These are phyloP conservation scores for Manacus vitellinus DNA, from an alignment of 2,113 vertebrate species.

Conservation along the genomic window DNA sequence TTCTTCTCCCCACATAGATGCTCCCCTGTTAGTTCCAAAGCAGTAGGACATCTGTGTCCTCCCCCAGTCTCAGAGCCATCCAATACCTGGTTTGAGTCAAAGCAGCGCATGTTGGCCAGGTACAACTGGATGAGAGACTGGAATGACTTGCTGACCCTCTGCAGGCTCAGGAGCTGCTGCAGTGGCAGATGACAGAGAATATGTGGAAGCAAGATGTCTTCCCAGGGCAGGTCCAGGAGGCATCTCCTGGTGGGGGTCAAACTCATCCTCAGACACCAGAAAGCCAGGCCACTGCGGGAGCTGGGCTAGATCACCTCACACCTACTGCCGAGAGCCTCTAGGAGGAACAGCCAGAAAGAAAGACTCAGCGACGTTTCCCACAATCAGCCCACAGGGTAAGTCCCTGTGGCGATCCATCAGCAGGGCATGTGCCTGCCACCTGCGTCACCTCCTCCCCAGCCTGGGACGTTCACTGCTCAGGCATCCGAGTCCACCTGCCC, in stretches of 20 bases:
- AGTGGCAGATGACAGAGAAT: slow-evolving; percentile 86
- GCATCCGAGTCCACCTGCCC: not conserved
- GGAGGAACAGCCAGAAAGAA: not conserved
- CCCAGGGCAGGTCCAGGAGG: slow-evolving; percentile 94
- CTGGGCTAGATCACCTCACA: slow-evolving; percentile 1
- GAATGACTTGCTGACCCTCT: slow-evolving; percentile 92
- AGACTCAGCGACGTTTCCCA: not conserved
- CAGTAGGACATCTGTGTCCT: not conserved
- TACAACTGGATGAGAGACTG: slow-evolving; percentile 87
- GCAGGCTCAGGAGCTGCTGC: slow-evolving; percentile 86
- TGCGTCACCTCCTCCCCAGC: not conserved
- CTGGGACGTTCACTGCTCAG: not conserved
- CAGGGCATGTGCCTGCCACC: not conserved
- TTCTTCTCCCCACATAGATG: not conserved
- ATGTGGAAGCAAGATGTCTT: slow-evolving; percentile 91
- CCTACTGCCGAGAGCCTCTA: not conserved
- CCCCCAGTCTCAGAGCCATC: not conserved
- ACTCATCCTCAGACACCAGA: slow-evolving; percentile 41
- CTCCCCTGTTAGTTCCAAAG: not conserved
- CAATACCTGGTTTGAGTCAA: slow-evolving; percentile 86
- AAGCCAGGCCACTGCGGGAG: not conserved
- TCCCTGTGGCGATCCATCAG: not conserved
- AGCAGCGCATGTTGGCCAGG: slow-evolving; percentile 86
- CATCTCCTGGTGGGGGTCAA: slow-evolving; percentile 74
- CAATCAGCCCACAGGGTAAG: not conserved